A percentile compares a stretch with the other conserved stretches of the same genome.
Conservation (phyloP, 2,113 vertebrate species). For the Regulus satrapa region DNA sequence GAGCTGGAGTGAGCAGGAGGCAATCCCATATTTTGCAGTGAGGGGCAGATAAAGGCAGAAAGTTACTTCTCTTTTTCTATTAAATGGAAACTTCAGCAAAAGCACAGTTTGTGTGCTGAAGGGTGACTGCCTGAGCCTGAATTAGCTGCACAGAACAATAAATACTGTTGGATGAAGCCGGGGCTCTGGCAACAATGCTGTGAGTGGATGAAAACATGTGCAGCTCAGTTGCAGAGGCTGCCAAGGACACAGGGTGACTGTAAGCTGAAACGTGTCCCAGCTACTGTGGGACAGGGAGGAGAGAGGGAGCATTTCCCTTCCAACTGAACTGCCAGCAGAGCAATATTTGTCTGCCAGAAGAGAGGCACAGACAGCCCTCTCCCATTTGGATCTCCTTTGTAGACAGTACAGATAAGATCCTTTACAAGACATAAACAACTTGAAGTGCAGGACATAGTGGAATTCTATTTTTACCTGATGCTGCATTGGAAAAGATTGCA, state of each 20-base stretch:
- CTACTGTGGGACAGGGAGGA: background rate
- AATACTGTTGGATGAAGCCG: background rate
- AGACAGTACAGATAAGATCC: background rate
- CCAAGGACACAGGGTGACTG: background rate
- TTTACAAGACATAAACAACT: background rate
- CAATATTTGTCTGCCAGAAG: background rate
- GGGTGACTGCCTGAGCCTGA: background rate
- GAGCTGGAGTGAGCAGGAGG: background rate
- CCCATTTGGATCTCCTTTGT: background rate
- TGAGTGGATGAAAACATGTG: background rate
- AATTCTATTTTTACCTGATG: background rate
- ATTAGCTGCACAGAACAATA: background rate
- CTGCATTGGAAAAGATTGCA: background rate
- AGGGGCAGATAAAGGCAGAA: background rate
- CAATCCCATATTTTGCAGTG: background rate
- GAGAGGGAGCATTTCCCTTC: background rate
- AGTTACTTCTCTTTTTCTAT: background rate
- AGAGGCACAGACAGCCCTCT: background rate
- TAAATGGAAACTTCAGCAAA: background rate
- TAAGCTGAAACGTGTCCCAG: accelerated
- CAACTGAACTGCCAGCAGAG: background rate
- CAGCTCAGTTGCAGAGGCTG: background rate
- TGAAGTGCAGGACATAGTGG: background rate
- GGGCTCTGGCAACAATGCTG: background rate
- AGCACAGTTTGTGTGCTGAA: background rate